Conservation (phyloP, 2,888 invertebrate species). For the Thymelicus acteon region DNA sequence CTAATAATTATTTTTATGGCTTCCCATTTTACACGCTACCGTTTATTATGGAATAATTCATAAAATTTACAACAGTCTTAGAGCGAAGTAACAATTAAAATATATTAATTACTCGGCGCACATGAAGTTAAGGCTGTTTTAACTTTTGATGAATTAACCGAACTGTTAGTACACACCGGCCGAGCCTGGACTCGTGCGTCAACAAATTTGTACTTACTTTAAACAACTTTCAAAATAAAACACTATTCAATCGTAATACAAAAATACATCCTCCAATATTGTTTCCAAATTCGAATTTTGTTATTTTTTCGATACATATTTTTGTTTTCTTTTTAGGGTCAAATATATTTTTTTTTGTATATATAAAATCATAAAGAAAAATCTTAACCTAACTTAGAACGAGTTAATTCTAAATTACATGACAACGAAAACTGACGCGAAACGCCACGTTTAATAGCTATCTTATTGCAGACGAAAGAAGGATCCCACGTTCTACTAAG, state of each 20-base stretch:
- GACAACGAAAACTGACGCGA: constrained; percentile 43
- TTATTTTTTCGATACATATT: constrained; percentile 38
- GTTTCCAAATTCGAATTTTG: constrained; percentile 71
- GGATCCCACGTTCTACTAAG: constrained; percentile 12
- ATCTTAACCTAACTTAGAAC: constrained; percentile 42
- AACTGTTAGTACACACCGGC: constrained; percentile 67
- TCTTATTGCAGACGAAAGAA: constrained; percentile 27
- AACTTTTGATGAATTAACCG: constrained; percentile 59
- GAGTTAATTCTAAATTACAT: constrained; percentile 41
- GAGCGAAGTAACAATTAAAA: constrained; percentile 33
- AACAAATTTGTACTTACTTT: constrained; percentile 78
- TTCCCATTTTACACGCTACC: constrained; percentile 70
- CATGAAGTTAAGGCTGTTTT: constrained; percentile 54
- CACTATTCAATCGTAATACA: constrained; percentile 69
- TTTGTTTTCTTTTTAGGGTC: constrained; percentile 45
- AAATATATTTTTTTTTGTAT: constrained; percentile 55
- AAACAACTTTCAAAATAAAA: constrained; percentile 64
- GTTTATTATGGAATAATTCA: constrained; percentile 59
- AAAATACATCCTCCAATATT: constrained; percentile 77
- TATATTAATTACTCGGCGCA: constrained; percentile 30
- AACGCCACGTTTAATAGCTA: constrained; percentile 13
- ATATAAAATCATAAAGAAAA: constrained; percentile 41
- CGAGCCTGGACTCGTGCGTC: constrained; percentile 63
- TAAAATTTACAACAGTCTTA: constrained; percentile 60
- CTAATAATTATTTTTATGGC: constrained; percentile 76